These are phyloP conservation scores for Tympanuchus pallidicinctus DNA, from an alignment of 2,113 vertebrate genomes.

Conservation along the genomic window DNA sequence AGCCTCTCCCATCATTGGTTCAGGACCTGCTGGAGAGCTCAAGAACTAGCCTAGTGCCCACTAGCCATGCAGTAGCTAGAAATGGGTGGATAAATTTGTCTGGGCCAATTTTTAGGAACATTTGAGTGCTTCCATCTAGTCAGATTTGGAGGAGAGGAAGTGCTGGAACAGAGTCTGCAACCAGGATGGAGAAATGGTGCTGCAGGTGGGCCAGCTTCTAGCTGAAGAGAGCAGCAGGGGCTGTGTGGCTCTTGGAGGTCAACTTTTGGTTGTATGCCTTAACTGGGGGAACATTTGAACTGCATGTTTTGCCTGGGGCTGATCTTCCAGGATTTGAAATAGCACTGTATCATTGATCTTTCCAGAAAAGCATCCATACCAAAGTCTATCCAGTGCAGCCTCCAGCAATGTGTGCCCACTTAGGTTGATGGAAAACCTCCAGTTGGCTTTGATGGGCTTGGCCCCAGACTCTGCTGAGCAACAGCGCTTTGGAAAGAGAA, in stretches of 20 bases:
- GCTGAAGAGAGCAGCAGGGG: not conserved
- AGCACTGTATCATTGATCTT: not conserved
- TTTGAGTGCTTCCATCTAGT: not conserved
- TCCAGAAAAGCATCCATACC: not conserved
- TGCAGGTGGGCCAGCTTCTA: not conserved
- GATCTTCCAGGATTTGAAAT: not conserved
- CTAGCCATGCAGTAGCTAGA: not conserved
- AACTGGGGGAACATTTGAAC: accelerated
- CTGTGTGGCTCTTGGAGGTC: not conserved
- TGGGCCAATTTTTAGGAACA: not conserved
- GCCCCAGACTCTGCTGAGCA: not conserved
- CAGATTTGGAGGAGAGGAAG: not conserved
- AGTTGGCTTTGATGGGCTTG: not conserved
- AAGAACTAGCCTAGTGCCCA: not conserved
- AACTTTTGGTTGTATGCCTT: not conserved
- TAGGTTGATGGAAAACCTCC: not conserved
- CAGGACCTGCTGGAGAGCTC: not conserved
- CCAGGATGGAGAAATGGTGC: not conserved
- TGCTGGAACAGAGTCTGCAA: not conserved
- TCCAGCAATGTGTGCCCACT: not conserved
- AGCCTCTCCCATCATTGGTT: accelerated
- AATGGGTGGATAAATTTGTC: not conserved
- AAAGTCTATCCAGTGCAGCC: not conserved
- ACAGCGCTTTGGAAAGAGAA: not conserved
- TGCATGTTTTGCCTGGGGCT: accelerated